Base-by-base conservation (phyloP, 92 coral and sea anemone species). In the Micromussa lordhowensis region DNA sequence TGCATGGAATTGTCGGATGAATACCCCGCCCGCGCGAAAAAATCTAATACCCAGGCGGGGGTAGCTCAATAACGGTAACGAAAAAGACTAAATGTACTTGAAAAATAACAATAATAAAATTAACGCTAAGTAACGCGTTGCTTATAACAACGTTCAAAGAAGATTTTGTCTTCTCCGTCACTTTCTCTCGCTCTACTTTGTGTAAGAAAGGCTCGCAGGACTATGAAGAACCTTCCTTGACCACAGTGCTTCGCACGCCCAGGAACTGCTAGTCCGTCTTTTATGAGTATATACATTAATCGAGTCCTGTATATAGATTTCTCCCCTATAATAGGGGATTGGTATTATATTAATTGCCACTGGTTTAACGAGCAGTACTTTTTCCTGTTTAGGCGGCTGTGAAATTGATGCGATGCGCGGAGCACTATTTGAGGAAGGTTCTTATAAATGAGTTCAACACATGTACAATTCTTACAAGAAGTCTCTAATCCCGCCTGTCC, bases 101-200 rank as follows among this genome's bases (percentile, higher is more conserved):
- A n/a, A 66, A 22, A 59, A 21, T 14, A 15, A 9, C 14, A 6
- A 0, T 22, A 61, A 61, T 22, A 1, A 61, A 61, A 24, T 61
- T 2, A 61, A 61, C 68, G n/a, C 11, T 29, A 5, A 61, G 12
- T 61, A 61, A 7, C 68, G 26, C 68, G 30, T 24, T 26, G 34
- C 71, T 66, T 66, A 66, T 8, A n/a, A 66, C 71, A 66, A 66
- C 26, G 71, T 66, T 66, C 17, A 66, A 66, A 66, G 71, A 66
- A 66, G 3, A 66, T 4, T 26, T 31, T 24, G n/a, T 66, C 29
- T 11, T 66, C 4, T 66, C 26, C 34, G 26, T 1, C 1, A 66
- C 29, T 66, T 17, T 28, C 13, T 34, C 26, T 66, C 10, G 71
- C 3, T 34, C 24, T 30, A 22, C 13, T 18, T 54, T 14, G 59